These are phyloP conservation scores for Pristionchus maxplancki DNA, from an alignment of 2,888 invertebrate genomes.

Conservation along the genomic window DNA sequence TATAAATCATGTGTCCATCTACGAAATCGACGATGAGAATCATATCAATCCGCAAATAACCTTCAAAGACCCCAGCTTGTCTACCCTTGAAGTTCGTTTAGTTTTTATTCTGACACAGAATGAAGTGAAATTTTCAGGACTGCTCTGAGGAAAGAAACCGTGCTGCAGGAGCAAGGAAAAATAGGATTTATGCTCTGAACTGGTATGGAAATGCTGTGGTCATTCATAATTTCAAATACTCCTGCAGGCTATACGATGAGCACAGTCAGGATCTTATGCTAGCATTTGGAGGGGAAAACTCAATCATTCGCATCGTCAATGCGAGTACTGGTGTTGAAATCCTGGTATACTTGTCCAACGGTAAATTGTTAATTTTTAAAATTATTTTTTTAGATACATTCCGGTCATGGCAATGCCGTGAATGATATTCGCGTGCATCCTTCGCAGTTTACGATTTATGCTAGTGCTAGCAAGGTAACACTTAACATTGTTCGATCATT, in stretches of 20 bases:
- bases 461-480: slow-evolving; percentile 42
- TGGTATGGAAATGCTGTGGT: neutral
- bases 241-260: neutral
- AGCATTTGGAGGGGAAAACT: neutral
- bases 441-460: neutral
- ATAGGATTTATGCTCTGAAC: slow-evolving; percentile 1
- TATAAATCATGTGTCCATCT: neutral
- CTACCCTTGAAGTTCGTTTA: neutral
- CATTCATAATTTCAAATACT: neutral
- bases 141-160: neutral
- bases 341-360: neutral
- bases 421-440: slow-evolving; percentile 37
- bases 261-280: neutral
- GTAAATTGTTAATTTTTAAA: neutral
- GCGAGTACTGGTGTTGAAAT: neutral
- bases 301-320: neutral
- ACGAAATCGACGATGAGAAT: neutral
- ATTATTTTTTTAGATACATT: neutral
- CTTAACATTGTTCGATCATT: neutral
- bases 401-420: slow-evolving; percentile 14
- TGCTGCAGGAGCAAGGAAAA: neutral
- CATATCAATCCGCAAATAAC: neutral
- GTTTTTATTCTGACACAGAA: neutral
- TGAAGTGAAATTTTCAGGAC: neutral
- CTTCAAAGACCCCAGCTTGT: neutral